phyloP scores from a whole-genome alignment of 2,797 vertebrate species.

The Pelobates cultripes region DNA sequence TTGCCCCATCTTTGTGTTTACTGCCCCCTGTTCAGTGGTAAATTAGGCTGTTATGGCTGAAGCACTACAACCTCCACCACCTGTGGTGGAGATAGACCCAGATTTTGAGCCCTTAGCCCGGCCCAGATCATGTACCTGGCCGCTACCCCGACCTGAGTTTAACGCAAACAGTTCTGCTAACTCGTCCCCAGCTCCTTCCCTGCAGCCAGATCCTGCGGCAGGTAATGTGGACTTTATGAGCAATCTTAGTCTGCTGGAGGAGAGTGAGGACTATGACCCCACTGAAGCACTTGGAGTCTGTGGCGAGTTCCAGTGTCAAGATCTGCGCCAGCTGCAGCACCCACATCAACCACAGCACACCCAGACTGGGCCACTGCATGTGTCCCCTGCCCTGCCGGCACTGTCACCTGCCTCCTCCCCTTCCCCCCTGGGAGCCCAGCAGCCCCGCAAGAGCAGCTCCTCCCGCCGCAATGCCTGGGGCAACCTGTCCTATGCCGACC shows the following conservation, averaged over 20 bases:
- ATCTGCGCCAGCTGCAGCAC: constrained; percentile 72
- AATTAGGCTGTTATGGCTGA: constrained; percentile 75
- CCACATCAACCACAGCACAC: constrained; percentile 73
- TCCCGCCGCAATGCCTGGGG: constrained; percentile 96
- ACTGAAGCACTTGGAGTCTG: constrained; percentile 75
- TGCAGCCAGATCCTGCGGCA: constrained; percentile 74
- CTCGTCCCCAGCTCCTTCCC: constrained; percentile 87
- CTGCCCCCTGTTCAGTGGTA: background rate
- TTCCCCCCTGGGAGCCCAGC: constrained; percentile 67
- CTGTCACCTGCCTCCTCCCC: constrained; percentile 80
- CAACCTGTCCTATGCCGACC: constrained; percentile 96
- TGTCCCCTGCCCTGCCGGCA: constrained; percentile 73
- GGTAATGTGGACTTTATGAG: constrained; percentile 80
- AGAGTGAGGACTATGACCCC: constrained; percentile 83
- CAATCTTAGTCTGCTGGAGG: constrained; percentile 87
- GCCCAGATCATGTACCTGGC: constrained; percentile 96
- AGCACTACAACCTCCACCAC: constrained; percentile 81
- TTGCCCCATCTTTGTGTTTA: background rate
- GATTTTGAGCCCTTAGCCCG: constrained; percentile 94
- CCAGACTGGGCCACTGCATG: constrained; percentile 57
- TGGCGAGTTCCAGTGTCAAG: constrained; percentile 83
- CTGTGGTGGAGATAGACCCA: constrained; percentile 93
- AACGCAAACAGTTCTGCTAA: constrained; percentile 87
- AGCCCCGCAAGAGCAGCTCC: constrained; percentile 92
- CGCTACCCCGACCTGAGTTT: constrained; percentile 92